A percentile compares a stretch with the other conserved stretches of the same genome.
phyloP scores from a whole-genome alignment of 1,140 invertebrate species.

The Monochamus saltuarius region DNA sequence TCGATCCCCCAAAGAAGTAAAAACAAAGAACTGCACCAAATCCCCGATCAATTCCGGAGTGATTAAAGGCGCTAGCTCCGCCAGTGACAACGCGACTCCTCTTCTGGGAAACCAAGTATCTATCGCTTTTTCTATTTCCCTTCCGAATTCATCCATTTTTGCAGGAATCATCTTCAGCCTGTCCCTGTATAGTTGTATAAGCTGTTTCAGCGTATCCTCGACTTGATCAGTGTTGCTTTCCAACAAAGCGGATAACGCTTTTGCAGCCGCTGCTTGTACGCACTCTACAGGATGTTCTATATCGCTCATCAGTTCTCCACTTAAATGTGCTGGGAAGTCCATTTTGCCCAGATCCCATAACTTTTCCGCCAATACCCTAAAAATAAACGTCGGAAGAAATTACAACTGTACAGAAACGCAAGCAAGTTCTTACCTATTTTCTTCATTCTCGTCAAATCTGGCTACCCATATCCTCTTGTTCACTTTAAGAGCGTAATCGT shows the following conservation, averaged over 20 bases:
- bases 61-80: constrained; percentile 71
- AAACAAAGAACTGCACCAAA: constrained; percentile 83
- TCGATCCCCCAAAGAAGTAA: constrained; percentile 83
- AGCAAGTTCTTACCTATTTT: constrained; percentile 59
- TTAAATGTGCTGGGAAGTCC: constrained; percentile 59
- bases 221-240: constrained; percentile 57
- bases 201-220: constrained; percentile 60
- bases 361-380: constrained; percentile 63
- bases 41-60: constrained; percentile 66
- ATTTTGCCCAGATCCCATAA: constrained; percentile 68
- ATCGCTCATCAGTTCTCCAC: constrained; percentile 69
- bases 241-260: constrained; percentile 72
- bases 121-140: constrained; percentile 78
- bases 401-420: too few relatives aligned
- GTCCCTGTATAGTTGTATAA: constrained; percentile 77
- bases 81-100: constrained; percentile 82
- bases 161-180: constrained; percentile 81
- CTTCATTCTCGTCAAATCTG: constrained; percentile 69
- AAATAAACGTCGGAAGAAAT: constrained; percentile 14
- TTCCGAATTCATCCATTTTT: constrained; percentile 87
- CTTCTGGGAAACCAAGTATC: constrained; percentile 87
- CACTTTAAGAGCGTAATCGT: constrained; percentile 61
- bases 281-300: constrained; percentile 76
- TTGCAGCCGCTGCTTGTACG: constrained; percentile 76
- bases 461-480: constrained; percentile 76